Percentiles rank a stretch among this genome's conserved stretches.
Evolutionary conservation across 2,888 invertebrate genomes (phyloP).

Genomic region (Clistopyga incitator): DNA sequence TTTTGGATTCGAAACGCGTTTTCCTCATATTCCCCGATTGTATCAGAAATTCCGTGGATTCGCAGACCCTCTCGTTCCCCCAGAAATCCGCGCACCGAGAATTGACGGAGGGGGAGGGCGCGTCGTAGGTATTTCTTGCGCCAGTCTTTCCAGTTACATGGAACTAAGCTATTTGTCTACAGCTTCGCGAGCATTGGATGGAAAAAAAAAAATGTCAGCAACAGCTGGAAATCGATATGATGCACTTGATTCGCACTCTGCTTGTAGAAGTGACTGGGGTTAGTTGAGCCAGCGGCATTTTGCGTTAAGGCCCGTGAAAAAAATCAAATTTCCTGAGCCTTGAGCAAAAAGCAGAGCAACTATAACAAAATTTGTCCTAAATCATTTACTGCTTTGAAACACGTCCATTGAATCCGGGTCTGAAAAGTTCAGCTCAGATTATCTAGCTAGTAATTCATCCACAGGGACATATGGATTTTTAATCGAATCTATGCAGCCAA

Average conservation of each 20-base stretch:
- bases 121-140: slow-evolving; percentile 52
- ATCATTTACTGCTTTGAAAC: too few species aligned
- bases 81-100: slow-evolving; percentile 24
- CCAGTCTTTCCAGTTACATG: slow-evolving; percentile 47
- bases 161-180: slow-evolving; percentile 38
- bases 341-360: too few species aligned
- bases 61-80: slow-evolving; percentile 54
- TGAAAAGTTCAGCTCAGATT: too few species aligned
- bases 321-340: too few species aligned
- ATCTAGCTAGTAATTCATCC: too few species aligned
- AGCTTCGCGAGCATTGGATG: slow-evolving; percentile 9
- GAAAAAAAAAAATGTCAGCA: slow-evolving; percentile 6
- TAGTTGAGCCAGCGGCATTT: too few species aligned
- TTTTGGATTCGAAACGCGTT: slow-evolving; percentile 32
- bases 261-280: too few species aligned
- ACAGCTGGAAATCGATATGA: slow-evolving; percentile 13
- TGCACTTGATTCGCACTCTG: slow-evolving; percentile 23
- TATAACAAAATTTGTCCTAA: too few species aligned
- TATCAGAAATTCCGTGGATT: slow-evolving; percentile 62
- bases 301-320: too few species aligned
- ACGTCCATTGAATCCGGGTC: too few species aligned
- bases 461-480: too few species aligned
- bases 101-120: slow-evolving; percentile 29
- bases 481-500: too few species aligned
- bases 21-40: slow-evolving; percentile 36